Percentiles rank a stretch among this genome's conserved stretches.
Evolutionary conservation across 2,113 vertebrate genomes (phyloP).

Genomic region (Erinaceus europaeus): DNA sequence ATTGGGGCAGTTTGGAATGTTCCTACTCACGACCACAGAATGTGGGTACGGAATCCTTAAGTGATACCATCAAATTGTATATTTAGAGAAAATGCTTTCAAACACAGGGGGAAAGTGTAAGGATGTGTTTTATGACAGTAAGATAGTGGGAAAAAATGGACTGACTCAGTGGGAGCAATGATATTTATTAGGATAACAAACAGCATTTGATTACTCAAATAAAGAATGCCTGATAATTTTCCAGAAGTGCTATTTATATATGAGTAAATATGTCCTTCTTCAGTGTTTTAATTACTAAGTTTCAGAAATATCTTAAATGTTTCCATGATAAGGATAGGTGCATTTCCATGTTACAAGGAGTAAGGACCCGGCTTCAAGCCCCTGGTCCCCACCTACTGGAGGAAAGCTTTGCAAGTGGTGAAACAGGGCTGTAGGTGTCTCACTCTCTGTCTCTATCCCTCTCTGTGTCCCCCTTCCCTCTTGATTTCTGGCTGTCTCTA

Average conservation of each 20-base stretch:
- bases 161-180: background rate
- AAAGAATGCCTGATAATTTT: background rate
- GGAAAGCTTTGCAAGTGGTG: no score
- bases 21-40: no score
- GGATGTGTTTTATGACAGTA: background rate
- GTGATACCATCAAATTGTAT: background rate
- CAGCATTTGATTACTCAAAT: background rate
- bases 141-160: background rate
- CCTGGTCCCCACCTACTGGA: no score
- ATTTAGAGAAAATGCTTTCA: background rate
- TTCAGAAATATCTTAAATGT: background rate
- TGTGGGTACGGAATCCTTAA: background rate
- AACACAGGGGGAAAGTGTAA: background rate
- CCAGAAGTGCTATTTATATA: background rate
- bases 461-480: no score
- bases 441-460: no score
- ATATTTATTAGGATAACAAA: no score
- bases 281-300: background rate
- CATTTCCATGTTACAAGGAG: no score
- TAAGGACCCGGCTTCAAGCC: no score
- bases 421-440: no score
- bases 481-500: no score
- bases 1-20: no score
- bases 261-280: background rate
- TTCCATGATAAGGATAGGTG: no score